phyloP scores from a whole-genome alignment of 2,113 vertebrate genomes.

The Lagenorhynchus albirostris region DNA sequence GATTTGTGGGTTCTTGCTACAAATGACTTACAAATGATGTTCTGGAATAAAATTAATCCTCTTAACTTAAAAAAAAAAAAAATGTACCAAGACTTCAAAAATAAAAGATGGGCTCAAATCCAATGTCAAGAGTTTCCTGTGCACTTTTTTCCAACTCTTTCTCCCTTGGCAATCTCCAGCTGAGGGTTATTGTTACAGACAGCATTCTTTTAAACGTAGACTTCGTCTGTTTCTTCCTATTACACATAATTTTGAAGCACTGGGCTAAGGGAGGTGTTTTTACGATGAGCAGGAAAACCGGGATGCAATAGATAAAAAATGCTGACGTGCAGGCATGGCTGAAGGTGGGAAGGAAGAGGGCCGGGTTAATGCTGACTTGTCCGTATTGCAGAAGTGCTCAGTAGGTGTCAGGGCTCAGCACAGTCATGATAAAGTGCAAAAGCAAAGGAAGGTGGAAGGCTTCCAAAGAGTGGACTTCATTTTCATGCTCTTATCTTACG shows the following conservation, averaged over 20 bases:
- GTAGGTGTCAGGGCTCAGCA: neutral
- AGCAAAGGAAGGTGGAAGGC: neutral
- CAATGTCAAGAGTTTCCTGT: neutral
- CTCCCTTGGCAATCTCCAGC: neutral
- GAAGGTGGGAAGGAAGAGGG: too few species aligned
- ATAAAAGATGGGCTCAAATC: neutral
- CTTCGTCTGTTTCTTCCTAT: neutral
- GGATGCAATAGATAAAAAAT: neutral
- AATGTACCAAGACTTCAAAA: neutral
- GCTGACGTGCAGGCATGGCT: accelerated
- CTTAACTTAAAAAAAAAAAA: neutral
- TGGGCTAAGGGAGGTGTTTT: neutral
- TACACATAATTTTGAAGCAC: neutral
- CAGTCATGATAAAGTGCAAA: neutral
- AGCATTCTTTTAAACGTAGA: neutral
- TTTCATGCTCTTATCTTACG: neutral
- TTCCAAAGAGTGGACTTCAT: neutral
- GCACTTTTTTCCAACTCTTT: neutral
- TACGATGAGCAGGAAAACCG: neutral
- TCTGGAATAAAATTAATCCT: constrained; percentile 34
- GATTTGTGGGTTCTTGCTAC: neutral
- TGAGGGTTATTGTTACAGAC: neutral
- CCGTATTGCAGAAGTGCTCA: accelerated
- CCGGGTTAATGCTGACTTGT: accelerated
- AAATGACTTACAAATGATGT: neutral